Conservation (phyloP, 2,797 vertebrate species). For the Phrynocephalus forsythii region DNA sequence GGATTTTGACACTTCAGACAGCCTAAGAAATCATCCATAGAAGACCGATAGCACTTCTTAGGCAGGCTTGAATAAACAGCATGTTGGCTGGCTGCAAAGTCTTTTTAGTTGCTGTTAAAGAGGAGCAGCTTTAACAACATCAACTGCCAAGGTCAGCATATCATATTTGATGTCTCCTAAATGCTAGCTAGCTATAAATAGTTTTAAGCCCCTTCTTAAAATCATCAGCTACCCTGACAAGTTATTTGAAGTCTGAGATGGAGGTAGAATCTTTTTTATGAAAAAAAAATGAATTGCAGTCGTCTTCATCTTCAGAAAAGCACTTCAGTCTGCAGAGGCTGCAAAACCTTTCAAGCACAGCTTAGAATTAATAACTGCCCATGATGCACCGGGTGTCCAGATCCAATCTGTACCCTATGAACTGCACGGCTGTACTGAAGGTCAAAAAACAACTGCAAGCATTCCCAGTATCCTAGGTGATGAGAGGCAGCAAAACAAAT, state of each 20-base stretch:
- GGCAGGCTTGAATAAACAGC: conserved; percentile 10
- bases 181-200: conserved; percentile 24
- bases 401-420: background rate
- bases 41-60: conserved; percentile 49
- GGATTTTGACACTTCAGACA: conserved; percentile 54
- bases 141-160: conserved; percentile 16
- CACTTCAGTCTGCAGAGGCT: background rate
- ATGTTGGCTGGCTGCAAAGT: conserved; percentile 3
- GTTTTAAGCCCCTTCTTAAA: conserved; percentile 10
- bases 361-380: background rate
- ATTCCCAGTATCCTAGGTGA: fast-evolving
- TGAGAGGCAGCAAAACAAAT: background rate
- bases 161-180: background rate
- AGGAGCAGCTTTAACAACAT: conserved; percentile 20
- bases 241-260: conserved; percentile 7
- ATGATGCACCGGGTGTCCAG: background rate
- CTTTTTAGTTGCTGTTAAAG: conserved; percentile 29
- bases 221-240: background rate
- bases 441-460: background rate
- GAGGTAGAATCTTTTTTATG: background rate
- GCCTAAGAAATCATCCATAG: conserved; percentile 30
- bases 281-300: conserved; percentile 20
- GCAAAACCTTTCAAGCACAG: background rate
- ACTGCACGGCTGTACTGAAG: fast-evolving
- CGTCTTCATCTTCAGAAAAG: conserved; percentile 2